Percentiles rank a stretch among this genome's conserved stretches.
Evolutionary conservation across 2,888 invertebrate genomes (phyloP).

Genomic region (Scaptomyza caliginosa): DNA sequence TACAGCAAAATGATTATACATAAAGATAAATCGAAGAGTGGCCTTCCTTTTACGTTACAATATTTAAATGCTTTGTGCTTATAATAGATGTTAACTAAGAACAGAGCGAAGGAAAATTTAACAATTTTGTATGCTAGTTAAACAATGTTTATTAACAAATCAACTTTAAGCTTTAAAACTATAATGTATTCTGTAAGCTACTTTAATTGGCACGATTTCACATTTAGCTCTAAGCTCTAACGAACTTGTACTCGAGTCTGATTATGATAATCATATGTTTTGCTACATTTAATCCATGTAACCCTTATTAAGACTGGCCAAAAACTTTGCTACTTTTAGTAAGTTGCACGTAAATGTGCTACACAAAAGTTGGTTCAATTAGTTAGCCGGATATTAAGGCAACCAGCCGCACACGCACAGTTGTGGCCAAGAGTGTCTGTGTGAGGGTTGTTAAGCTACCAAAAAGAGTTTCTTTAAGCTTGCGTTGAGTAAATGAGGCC

Average conservation of each 20-base stretch:
- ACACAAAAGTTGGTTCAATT: conserved; percentile 36
- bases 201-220: not conserved
- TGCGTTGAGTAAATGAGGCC: conserved; percentile 42
- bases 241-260: no score
- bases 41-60: no score
- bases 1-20: no score
- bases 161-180: no score
- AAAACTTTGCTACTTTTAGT: conserved; percentile 11
- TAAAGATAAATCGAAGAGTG: no score
- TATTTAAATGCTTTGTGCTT: no score
- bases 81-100: no score
- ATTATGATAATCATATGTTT: not conserved
- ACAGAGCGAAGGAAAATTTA: no score
- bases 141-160: no score
- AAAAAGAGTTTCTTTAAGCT: conserved; percentile 5
- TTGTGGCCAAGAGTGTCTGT: not conserved
- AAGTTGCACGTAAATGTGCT: conserved; percentile 13
- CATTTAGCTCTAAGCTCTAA: not conserved
- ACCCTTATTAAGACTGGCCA: not conserved
- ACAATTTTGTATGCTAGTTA: not conserved
- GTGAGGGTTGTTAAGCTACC: not conserved
- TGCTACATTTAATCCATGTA: conserved; percentile 2
- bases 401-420: conserved; percentile 12
- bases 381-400: conserved; percentile 32
- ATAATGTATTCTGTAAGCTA: not conserved